Conservation (phyloP, 1,140 invertebrate species). For the Zaprionus nigranus region DNA sequence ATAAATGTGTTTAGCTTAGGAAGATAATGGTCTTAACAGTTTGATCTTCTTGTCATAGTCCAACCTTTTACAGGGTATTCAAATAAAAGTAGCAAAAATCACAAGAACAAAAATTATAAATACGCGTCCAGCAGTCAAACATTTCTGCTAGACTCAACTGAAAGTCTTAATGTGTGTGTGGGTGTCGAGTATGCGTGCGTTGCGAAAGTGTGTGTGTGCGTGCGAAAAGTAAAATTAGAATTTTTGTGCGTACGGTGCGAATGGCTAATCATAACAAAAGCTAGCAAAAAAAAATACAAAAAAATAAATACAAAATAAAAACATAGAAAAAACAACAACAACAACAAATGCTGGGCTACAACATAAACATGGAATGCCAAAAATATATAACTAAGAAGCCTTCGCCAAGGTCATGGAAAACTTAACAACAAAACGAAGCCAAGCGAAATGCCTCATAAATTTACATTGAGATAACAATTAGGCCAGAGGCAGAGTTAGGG, state of each 20-base stretch:
- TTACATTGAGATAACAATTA: slow-evolving; percentile 31
- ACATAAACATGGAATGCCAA: slow-evolving; percentile 39
- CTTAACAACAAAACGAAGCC: slow-evolving; percentile 34
- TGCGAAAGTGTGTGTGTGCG: slow-evolving; percentile 43
- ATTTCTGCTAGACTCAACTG: slow-evolving; percentile 31
- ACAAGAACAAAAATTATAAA: slow-evolving; percentile 54
- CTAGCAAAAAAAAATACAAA: slow-evolving; percentile 42
- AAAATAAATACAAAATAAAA: slow-evolving; percentile 41
- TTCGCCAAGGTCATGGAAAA: slow-evolving; percentile 55
- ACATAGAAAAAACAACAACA: slow-evolving; percentile 43
- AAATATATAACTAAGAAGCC: slow-evolving; percentile 49
- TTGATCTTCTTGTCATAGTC: background rate
- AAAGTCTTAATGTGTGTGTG: slow-evolving; percentile 17
- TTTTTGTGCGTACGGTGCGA: slow-evolving; percentile 77
- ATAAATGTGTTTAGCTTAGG: too few relatives aligned
- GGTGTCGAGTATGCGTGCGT: background rate
- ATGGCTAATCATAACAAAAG: slow-evolving; percentile 81
- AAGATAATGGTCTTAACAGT: too few relatives aligned
- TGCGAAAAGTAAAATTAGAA: slow-evolving; percentile 79
- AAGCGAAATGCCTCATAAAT: slow-evolving; percentile 32
- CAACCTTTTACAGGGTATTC: background rate
- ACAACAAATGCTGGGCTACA: slow-evolving; percentile 28
- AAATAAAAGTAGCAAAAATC: slow-evolving; percentile 37
- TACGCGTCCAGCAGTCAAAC: slow-evolving; percentile 48
- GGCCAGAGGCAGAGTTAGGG: background rate